Conservation (phyloP, 2,888 invertebrate species). For the Lasius fuliginosus region DNA sequence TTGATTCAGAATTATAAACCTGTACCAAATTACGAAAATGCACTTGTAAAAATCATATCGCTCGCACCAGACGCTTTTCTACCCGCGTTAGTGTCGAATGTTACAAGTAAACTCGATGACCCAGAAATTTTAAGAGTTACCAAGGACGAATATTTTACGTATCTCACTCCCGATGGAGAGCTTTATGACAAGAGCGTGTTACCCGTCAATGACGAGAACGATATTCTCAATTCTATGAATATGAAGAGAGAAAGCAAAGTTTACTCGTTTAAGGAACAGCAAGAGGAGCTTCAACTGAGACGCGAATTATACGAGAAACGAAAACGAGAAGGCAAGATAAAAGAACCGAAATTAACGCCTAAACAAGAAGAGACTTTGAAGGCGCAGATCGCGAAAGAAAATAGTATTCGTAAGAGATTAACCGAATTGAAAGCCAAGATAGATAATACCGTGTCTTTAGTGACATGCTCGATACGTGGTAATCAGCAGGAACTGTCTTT, state of each 20-base stretch:
- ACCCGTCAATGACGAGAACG: constrained; percentile 88
- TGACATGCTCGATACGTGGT: constrained; percentile 87
- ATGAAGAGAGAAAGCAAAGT: constrained; percentile 98
- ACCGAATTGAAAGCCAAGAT: constrained; percentile 86
- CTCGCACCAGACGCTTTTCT: constrained; percentile 90
- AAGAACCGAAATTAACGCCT: constrained; percentile 91
- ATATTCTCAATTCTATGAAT: constrained; percentile 89
- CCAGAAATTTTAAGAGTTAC: constrained; percentile 91
- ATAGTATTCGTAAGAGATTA: constrained; percentile 91
- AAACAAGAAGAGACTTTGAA: constrained; percentile 98
- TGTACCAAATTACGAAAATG: constrained; percentile 89
- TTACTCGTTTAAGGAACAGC: constrained; percentile 98
- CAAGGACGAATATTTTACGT: constrained; percentile 93
- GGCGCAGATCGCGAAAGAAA: constrained; percentile 95
- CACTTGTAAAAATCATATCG: constrained; percentile 90
- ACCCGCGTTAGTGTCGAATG: constrained; percentile 89
- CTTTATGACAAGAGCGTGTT: constrained; percentile 96
- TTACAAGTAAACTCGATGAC: constrained; percentile 89
- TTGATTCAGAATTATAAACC: constrained; percentile 89
- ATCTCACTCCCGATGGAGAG: constrained; percentile 94
- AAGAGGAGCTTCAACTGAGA: constrained; percentile 97
- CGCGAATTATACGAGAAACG: constrained; percentile 97
- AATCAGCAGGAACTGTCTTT: constrained; percentile 87
- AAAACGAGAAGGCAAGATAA: constrained; percentile 92
- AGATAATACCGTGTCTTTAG: constrained; percentile 86